These are phyloP conservation scores for Amblyteles armatorius DNA, from an alignment of 2,888 invertebrate species.

Conservation along the genomic window DNA sequence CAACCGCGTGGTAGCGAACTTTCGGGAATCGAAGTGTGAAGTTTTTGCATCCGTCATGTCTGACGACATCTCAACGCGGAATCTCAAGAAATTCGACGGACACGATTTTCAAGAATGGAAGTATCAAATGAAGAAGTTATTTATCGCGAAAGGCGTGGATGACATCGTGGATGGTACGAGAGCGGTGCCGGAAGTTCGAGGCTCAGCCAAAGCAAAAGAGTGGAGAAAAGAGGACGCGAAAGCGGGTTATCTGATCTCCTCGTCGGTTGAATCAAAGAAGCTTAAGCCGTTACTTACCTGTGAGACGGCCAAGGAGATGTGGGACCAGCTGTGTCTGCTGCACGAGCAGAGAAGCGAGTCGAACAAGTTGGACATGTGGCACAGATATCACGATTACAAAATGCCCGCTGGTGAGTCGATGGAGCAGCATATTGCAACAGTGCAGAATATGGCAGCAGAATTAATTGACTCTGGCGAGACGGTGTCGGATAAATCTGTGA, in stretches of 20 bases:
- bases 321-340: slow-evolving; percentile 48
- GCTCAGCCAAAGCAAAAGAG: background rate
- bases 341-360: slow-evolving; percentile 52
- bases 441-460: slow-evolving; percentile 57
- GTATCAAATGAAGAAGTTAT: slow-evolving; percentile 50
- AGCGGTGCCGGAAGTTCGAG: slow-evolving; percentile 25
- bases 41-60: slow-evolving; percentile 43
- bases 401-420: slow-evolving; percentile 57
- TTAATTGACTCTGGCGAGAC: slow-evolving; percentile 45
- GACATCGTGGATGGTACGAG: slow-evolving; percentile 61
- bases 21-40: background rate
- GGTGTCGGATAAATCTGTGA: slow-evolving; percentile 43
- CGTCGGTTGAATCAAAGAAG: slow-evolving; percentile 38
- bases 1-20: background rate
- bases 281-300: slow-evolving; percentile 37
- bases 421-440: slow-evolving; percentile 55
- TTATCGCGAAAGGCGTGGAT: slow-evolving; percentile 49
- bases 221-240: slow-evolving; percentile 50
- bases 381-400: slow-evolving; percentile 53
- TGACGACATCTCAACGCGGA: slow-evolving; percentile 55
- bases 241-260: slow-evolving; percentile 42
- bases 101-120: slow-evolving; percentile 62
- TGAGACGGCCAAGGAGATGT: slow-evolving; percentile 50
- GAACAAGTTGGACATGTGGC: slow-evolving; percentile 55
- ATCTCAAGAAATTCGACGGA: slow-evolving; percentile 60